phyloP scores from a whole-genome alignment of 1,140 invertebrate species.

The Eufriesea mexicana region DNA sequence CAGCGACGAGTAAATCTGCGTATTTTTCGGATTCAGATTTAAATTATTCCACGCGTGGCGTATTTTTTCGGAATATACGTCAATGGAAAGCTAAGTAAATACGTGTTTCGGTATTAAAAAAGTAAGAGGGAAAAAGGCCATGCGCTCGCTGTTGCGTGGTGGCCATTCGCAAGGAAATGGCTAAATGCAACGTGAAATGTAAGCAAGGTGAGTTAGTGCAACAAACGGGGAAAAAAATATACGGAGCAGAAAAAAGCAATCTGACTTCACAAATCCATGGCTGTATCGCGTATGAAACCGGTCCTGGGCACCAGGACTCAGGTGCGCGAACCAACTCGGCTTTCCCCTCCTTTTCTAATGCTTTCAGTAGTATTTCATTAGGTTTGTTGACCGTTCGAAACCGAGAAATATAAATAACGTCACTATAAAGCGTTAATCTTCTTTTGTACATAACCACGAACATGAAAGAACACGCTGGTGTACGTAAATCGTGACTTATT shows the following conservation, averaged over 20 bases:
- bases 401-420: not conserved
- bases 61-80: no score
- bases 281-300: conserved; percentile 8
- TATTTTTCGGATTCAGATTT: no score
- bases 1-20: no score
- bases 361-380: not conserved
- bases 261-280: conserved; percentile 21
- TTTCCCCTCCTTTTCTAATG: not conserved
- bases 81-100: no score
- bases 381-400: not conserved
- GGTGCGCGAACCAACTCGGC: conserved; percentile 4
- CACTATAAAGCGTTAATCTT: not conserved
- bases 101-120: not conserved
- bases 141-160: not conserved
- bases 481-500: not conserved
- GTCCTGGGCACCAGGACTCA: not conserved
- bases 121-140: not conserved
- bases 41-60: no score
- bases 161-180: not conserved
- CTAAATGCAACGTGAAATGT: not conserved
- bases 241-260: conserved; percentile 1
- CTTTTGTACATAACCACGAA: not conserved
- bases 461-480: not conserved
- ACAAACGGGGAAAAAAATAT: not conserved
- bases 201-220: conserved; percentile 10